Conservation (phyloP, 2,888 invertebrate genomes). For the Drosophila phalerata region DNA sequence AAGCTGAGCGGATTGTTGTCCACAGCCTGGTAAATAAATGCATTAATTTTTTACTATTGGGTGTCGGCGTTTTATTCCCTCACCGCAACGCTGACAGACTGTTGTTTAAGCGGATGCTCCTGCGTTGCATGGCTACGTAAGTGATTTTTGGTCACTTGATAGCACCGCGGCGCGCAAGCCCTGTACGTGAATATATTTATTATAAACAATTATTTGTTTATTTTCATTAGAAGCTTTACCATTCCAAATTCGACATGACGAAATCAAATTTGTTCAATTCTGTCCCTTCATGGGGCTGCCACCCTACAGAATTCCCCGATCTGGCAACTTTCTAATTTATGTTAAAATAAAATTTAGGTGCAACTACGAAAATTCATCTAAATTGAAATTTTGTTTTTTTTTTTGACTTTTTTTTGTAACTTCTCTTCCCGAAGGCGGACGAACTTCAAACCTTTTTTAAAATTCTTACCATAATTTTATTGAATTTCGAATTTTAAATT, state of each 20-base stretch:
- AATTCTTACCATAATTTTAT: no score
- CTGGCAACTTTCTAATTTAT: no score
- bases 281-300: no score
- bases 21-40: conserved; percentile 84
- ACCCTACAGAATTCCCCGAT: no score
- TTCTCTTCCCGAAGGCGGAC: no score
- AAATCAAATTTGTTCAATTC: no score
- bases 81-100: conserved; percentile 85
- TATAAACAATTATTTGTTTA: conserved; percentile 43
- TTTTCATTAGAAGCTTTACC: conserved; percentile 51
- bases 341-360: no score
- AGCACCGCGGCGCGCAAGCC: conserved; percentile 81
- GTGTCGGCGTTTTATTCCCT: conserved; percentile 5
- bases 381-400: no score
- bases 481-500: no score
- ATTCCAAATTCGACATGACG: conserved; percentile 69
- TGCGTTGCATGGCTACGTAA: conserved; percentile 78
- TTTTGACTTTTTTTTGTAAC: no score
- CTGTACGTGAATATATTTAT: conserved; percentile 49
- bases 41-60: conserved; percentile 1
- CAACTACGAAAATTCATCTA: no score
- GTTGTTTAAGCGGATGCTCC: conserved; percentile 88
- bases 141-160: conserved; percentile 75
- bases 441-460: no score
- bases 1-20: conserved; percentile 86